phyloP scores from a whole-genome alignment of 1,140 invertebrate genomes.

The Bombyx mori region DNA sequence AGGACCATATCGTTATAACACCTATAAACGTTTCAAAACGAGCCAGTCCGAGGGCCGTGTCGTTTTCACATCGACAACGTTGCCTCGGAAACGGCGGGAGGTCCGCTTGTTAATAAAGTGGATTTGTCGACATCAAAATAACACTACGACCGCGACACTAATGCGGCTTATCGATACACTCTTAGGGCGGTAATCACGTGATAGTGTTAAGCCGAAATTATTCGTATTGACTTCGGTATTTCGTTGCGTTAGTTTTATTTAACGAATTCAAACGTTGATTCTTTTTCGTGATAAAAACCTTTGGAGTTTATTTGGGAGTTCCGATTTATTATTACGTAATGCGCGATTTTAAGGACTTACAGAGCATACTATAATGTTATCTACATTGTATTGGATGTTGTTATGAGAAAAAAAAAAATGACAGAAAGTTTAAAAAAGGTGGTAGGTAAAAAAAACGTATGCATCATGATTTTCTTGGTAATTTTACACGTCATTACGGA shows the following conservation, averaged over 20 bases:
- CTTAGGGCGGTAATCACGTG: constrained; percentile 18
- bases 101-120: constrained; percentile 59
- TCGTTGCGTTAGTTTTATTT: not conserved
- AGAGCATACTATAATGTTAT: no score
- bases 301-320: not conserved
- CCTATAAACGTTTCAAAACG: constrained; percentile 37
- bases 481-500: no score
- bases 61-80: constrained; percentile 42
- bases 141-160: constrained; percentile 52
- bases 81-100: constrained; percentile 45
- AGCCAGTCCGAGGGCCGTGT: constrained; percentile 14
- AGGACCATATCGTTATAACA: constrained; percentile 48
- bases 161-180: constrained; percentile 45
- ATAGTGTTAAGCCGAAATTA: constrained; percentile 17
- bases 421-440: no score
- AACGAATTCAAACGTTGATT: not conserved
- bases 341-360: no score
- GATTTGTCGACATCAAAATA: constrained; percentile 68
- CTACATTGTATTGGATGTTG: no score
- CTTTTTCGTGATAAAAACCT: not conserved
- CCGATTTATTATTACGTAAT: no score
- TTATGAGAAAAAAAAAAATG: no score
- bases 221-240: not conserved
- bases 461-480: no score
- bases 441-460: no score